Evolutionary conservation across 2,113 vertebrate genomes (phyloP).

Genomic region (Aegotheles bennettii): DNA sequence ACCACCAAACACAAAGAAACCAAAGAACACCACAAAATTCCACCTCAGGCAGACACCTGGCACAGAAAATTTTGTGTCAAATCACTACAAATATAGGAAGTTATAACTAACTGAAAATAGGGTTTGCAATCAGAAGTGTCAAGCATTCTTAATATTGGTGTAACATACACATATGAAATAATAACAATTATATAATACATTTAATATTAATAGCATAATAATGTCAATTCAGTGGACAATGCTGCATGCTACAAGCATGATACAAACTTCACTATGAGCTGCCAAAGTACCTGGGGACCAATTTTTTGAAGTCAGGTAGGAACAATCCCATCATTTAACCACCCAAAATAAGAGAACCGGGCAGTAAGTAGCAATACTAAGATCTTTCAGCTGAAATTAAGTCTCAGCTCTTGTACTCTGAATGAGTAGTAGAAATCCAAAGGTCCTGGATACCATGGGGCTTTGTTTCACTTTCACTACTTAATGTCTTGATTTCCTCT

Average conservation of each 20-base stretch:
- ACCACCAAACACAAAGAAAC: slow-evolving; percentile 11
- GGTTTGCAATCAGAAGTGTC: neutral
- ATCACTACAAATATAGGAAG: neutral
- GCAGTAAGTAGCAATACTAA: neutral
- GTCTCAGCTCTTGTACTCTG: neutral
- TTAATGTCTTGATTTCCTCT: neutral
- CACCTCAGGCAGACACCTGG: slow-evolving; percentile 45
- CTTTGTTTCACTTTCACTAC: neutral
- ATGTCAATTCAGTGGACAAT: neutral
- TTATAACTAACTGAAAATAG: slow-evolving; percentile 20
- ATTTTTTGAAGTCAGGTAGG: neutral
- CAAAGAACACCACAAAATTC: slow-evolving; percentile 16
- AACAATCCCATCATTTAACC: neutral
- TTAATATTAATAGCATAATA: neutral
- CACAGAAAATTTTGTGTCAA: neutral
- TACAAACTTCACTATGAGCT: neutral
- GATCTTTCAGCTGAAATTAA: neutral
- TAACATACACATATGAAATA: neutral
- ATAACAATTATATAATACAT: neutral
- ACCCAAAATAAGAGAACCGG: neutral
- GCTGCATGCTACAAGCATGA: neutral
- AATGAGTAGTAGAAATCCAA: neutral
- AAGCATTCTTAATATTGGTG: neutral
- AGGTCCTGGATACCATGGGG: neutral
- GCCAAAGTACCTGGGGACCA: neutral